Conservation (phyloP, 1,140 invertebrate genomes). For the Drosophila nannoptera region DNA sequence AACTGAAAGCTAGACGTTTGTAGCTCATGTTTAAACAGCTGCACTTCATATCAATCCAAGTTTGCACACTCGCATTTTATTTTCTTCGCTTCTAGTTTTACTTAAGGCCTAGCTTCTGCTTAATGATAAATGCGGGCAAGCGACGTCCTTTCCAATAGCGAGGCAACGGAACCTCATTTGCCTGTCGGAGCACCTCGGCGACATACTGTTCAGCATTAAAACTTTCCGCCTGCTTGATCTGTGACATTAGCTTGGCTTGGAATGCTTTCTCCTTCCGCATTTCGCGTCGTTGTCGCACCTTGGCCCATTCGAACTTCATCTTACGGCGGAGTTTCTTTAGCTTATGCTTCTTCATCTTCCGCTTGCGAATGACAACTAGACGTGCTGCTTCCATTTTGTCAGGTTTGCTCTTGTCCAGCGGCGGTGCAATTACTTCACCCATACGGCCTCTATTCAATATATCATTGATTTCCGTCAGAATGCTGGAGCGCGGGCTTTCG, state of each 20-base stretch:
- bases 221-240: slow-evolving; percentile 85
- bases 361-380: slow-evolving; percentile 87
- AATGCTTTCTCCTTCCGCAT: slow-evolving; percentile 88
- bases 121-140: slow-evolving; percentile 84
- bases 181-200: slow-evolving; percentile 81
- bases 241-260: slow-evolving; percentile 84
- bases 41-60: slow-evolving; percentile 52
- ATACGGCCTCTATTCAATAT: slow-evolving; percentile 51
- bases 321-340: slow-evolving; percentile 87
- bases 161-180: slow-evolving; percentile 83
- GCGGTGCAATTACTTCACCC: slow-evolving; percentile 58
- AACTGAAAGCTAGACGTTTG: background rate
- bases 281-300: slow-evolving; percentile 84
- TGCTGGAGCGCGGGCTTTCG: slow-evolving; percentile 61
- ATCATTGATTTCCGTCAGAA: slow-evolving; percentile 69
- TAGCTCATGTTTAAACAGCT: background rate
- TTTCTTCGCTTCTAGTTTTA: slow-evolving; percentile 31
- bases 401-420: slow-evolving; percentile 52
- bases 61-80: slow-evolving; percentile 54
- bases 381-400: slow-evolving; percentile 85
- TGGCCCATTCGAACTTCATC: slow-evolving; percentile 88
- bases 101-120: slow-evolving; percentile 80
- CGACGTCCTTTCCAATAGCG: slow-evolving; percentile 83
- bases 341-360: slow-evolving; percentile 93
- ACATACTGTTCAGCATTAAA: slow-evolving; percentile 89